Percentiles rank a stretch among this genome's conserved stretches.
phyloP scores from a whole-genome alignment of 2,888 invertebrate genomes.

The Agrotis puta region DNA sequence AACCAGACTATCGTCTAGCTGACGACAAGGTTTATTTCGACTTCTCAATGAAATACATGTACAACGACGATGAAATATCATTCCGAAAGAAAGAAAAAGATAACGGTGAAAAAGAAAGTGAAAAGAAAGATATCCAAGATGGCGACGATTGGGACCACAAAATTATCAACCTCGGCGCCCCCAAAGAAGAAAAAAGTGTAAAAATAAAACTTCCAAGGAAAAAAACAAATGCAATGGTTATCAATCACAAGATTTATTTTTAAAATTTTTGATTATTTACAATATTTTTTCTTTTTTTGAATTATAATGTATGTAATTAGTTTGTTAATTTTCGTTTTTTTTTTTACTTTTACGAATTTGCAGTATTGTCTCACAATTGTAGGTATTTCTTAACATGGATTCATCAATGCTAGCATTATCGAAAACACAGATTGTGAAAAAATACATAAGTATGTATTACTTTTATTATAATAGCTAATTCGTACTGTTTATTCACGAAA shows the following conservation, averaged over 20 bases:
- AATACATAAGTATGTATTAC: too few relatives aligned
- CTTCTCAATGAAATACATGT: conserved; percentile 82
- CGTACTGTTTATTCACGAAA: too few relatives aligned
- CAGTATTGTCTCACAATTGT: too few relatives aligned
- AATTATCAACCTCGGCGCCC: conserved; percentile 55
- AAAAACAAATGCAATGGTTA: conserved; percentile 86
- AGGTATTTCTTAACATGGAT: not conserved
- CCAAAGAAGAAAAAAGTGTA: conserved; percentile 60
- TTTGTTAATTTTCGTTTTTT: conserved; percentile 21
- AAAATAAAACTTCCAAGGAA: conserved; percentile 74
- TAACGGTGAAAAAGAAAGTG: conserved; percentile 13
- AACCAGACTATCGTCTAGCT: conserved; percentile 85
- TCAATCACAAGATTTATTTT: conserved; percentile 89
- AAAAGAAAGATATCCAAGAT: conserved; percentile 32
- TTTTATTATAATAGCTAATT: not conserved
- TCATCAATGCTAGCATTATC: not conserved
- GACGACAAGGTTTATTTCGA: conserved; percentile 87
- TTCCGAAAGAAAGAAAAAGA: conserved; percentile 35
- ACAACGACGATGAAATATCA: conserved; percentile 68
- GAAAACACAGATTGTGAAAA: too few relatives aligned
- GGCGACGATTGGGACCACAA: conserved; percentile 50
- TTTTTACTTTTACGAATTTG: not conserved
- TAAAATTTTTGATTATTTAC: conserved; percentile 61
- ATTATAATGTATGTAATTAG: not conserved
- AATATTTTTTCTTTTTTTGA: conserved; percentile 8